phyloP scores from a whole-genome alignment of 92 coral and sea anemone species.

The Porites divaricata region DNA sequence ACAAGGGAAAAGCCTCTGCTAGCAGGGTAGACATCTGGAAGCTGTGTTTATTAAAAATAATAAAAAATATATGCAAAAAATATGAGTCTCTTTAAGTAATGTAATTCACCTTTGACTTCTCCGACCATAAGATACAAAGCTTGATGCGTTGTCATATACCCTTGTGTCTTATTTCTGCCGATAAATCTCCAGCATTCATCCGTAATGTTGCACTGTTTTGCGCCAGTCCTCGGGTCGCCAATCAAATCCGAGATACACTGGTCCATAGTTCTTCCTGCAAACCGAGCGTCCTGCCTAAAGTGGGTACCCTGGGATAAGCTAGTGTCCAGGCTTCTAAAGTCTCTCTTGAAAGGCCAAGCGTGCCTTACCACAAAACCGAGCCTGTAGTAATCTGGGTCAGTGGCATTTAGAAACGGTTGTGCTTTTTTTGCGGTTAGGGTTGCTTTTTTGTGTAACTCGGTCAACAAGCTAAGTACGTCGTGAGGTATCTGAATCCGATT shows the following conservation, averaged over 20 bases:
- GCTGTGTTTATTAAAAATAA: too few species aligned
- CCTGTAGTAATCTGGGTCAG: slow-evolving; percentile 25
- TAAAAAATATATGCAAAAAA: too few species aligned
- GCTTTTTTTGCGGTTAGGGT: background rate
- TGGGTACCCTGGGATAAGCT: background rate
- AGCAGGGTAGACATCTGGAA: too few species aligned
- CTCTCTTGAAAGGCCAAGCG: slow-evolving; percentile 10
- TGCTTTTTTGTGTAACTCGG: background rate
- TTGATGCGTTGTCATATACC: slow-evolving; percentile 36
- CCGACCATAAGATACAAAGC: slow-evolving; percentile 30
- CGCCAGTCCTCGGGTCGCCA: slow-evolving; percentile 3
- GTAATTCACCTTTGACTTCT: slow-evolving; percentile 11
- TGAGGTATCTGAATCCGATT: slow-evolving; percentile 2
- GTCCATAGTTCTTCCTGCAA: background rate
- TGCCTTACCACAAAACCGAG: slow-evolving; percentile 23
- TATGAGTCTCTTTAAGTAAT: too few species aligned
- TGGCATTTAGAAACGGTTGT: slow-evolving; percentile 20
- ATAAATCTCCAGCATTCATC: slow-evolving; percentile 21
- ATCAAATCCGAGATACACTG: slow-evolving; percentile 27
- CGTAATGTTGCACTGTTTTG: slow-evolving; percentile 13
- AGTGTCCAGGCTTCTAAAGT: slow-evolving; percentile 17
- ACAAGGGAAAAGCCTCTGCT: too few species aligned
- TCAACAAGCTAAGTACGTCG: background rate
- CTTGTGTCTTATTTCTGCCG: background rate
- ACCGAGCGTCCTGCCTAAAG: background rate